phyloP scores from a whole-genome alignment of 2,113 vertebrate species.

The Prunella fulvescens region DNA sequence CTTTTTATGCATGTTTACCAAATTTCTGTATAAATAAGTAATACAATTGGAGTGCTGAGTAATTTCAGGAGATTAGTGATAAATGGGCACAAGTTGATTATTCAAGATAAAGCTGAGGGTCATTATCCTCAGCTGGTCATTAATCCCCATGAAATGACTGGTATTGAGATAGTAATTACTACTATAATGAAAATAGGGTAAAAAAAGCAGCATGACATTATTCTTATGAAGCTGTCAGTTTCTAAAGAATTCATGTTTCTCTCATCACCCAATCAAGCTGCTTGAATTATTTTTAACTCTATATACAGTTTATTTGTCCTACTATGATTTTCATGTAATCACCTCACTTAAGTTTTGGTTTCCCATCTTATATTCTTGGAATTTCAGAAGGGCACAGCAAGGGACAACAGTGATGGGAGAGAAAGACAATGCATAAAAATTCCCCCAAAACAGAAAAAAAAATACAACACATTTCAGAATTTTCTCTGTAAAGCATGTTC shows the following conservation, averaged over 20 bases:
- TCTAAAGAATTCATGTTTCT: conserved; percentile 10
- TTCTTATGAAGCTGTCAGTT: background rate
- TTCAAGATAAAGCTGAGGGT: conserved; percentile 23
- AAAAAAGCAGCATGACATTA: background rate
- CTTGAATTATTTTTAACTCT: background rate
- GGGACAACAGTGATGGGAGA: background rate
- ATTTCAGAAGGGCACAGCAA: background rate
- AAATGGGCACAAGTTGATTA: conserved; percentile 23
- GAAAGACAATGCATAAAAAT: background rate
- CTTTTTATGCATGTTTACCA: background rate
- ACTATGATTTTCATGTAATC: background rate
- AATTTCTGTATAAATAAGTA: conserved; percentile 9
- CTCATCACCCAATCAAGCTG: background rate
- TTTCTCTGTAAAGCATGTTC: background rate
- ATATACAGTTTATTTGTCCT: background rate
- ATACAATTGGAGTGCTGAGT: background rate
- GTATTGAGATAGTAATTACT: conserved; percentile 42
- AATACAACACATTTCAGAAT: background rate
- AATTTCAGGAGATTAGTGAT: conserved; percentile 41
- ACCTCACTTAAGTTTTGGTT: background rate
- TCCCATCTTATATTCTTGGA: background rate
- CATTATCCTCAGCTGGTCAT: conserved; percentile 50
- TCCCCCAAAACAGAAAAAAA: background rate
- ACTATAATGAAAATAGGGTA: background rate
- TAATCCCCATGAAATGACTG: conserved; percentile 41